These are phyloP conservation scores for Diplogasteroides magnus DNA, from an alignment of 1,140 invertebrate species.

Conservation along the genomic window DNA sequence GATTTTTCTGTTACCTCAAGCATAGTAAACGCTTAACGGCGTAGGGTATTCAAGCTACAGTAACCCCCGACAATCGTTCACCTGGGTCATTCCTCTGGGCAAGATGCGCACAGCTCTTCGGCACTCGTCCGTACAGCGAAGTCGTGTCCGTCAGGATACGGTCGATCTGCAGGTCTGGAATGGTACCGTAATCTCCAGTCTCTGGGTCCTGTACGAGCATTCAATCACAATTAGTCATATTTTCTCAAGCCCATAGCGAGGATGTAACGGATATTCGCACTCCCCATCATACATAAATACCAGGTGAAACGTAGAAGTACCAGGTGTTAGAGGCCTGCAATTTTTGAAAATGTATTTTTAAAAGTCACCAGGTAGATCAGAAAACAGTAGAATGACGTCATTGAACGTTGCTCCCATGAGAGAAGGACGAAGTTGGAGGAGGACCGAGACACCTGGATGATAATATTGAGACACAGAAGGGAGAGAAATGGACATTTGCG, in stretches of 20 bases:
- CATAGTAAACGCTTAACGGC: too few species aligned
- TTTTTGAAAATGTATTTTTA: too few species aligned
- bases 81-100: constrained; percentile 1
- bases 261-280: too few species aligned
- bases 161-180: constrained; percentile 26
- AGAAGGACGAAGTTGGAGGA: constrained; percentile 66
- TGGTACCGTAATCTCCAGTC: not conserved
- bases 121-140: constrained; percentile 19
- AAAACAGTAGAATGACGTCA: constrained; percentile 48
- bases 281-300: too few species aligned
- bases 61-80: not conserved
- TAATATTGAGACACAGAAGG: constrained; percentile 3
- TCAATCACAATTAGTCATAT: too few species aligned
- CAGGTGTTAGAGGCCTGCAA: too few species aligned
- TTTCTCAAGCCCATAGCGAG: too few species aligned
- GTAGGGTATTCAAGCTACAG: too few species aligned
- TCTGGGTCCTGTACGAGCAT: constrained; percentile 6
- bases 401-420: constrained; percentile 46
- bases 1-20: too few species aligned
- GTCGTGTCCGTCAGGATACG: constrained; percentile 19
- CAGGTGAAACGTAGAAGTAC: too few species aligned
- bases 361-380: constrained; percentile 52
- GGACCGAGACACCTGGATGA: constrained; percentile 65
- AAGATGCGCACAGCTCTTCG: constrained; percentile 22
- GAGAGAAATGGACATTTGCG: too few species aligned